Percentiles rank a stretch among this genome's conserved stretches.
These are phyloP conservation scores for Xiphias gladius DNA, from an alignment of 2,113 vertebrate genomes.

Conservation along the genomic window DNA sequence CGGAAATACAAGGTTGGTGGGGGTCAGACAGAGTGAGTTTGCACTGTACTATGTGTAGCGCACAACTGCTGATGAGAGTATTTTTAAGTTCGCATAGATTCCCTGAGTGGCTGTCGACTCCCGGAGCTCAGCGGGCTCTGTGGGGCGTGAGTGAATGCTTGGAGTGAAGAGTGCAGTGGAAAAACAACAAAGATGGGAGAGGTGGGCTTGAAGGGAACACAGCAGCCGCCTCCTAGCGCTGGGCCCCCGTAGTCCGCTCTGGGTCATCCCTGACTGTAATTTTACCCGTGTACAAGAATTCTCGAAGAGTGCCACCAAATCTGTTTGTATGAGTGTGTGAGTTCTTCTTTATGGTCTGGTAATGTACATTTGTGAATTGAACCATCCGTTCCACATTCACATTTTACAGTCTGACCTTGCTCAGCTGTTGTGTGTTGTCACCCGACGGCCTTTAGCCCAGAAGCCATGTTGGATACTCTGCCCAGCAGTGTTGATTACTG, in stretches of 20 bases:
- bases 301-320: slow-evolving; percentile 35
- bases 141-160: slow-evolving; percentile 71
- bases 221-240: slow-evolving; percentile 20
- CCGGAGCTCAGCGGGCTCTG: slow-evolving; percentile 63
- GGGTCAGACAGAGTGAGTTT: slow-evolving; percentile 35
- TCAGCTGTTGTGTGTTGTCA: slow-evolving; percentile 81
- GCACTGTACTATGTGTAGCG: slow-evolving; percentile 48
- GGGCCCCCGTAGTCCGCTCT: slow-evolving; percentile 15
- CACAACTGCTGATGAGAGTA: slow-evolving; percentile 76
- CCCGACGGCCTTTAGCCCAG: slow-evolving; percentile 21
- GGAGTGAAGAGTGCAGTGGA: slow-evolving; percentile 48
- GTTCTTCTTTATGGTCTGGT: neutral
- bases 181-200: slow-evolving; percentile 57
- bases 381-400: slow-evolving; percentile 1
- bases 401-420: slow-evolving; percentile 66
- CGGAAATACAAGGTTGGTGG: slow-evolving; percentile 66
- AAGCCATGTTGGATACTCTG: slow-evolving; percentile 29
- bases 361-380: slow-evolving; percentile 16
- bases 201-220: slow-evolving; percentile 22
- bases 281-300: slow-evolving; percentile 29
- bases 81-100: slow-evolving; percentile 79
- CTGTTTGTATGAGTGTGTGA: slow-evolving; percentile 10
- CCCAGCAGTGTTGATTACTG: slow-evolving; percentile 48
- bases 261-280: slow-evolving; percentile 46
- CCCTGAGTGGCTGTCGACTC: slow-evolving; percentile 76